Evolutionary conservation across 2,797 vertebrate genomes (phyloP), one percentile per base, ranked within the genome.

Genomic region (Alca torda): DNA sequence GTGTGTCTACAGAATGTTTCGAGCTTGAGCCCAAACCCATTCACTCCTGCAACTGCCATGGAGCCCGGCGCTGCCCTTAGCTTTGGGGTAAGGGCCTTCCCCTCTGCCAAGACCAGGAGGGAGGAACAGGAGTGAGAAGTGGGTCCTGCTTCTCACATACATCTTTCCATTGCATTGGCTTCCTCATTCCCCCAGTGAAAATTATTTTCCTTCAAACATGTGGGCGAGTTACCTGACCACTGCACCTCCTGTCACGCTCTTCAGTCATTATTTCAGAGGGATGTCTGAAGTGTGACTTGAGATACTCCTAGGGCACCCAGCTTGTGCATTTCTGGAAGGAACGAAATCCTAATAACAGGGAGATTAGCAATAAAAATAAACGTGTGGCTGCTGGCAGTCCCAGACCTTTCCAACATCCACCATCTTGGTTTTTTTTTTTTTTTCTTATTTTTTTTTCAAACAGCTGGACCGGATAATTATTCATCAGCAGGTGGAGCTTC

Each of bases 391-490:
- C 13, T 51, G 61, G 17, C 48, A 65, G 39, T 20, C n/a, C 33
- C 37, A 89, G 64, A 56, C 37, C 51, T 93, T 69, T 63, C 48
- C 46, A 87, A 68, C 13, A 31, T 15, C 24, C 35, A 73, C 28
- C 35, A 53, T 45, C n/a, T 74, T 39, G 39, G 37, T 9, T 39
- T 39, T 39, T 39, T 39, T 48, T 6, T 51, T 90, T 87, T 86
- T 65, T 75, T 92, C 26, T 95, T 77, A 46, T 89, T 90, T 86
- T 65, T 30, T 95, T 77, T 84, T 96, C 87, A 93, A 97, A 92
- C 95, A 99, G 99, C 96, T 99, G 97, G 99, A 99, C 96, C 99
- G 98, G 96, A 98, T 99, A 28, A 99, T 99, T 95, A 98, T 99
- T 97, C 99, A 99, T 98, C 99, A 99, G 97, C 99, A 99, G 96